phyloP scores from a whole-genome alignment of 2,113 vertebrate genomes.

The Capreolus pygargus region DNA sequence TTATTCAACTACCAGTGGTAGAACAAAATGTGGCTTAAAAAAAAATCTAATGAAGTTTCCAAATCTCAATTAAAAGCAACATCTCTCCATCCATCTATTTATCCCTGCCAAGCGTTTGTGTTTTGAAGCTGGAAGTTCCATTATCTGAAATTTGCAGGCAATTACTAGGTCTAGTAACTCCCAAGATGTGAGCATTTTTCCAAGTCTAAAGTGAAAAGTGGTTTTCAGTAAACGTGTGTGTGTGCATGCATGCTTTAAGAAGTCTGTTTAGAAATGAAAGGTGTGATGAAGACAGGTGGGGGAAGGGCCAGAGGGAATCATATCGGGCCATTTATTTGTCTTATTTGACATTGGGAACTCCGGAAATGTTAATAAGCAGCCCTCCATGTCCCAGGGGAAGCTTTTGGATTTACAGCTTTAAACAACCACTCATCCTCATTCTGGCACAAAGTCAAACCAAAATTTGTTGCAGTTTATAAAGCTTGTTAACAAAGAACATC shows the following conservation, averaged over 20 bases:
- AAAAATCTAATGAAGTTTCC: constrained; percentile 49
- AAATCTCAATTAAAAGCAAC: constrained; percentile 61
- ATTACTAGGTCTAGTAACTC: constrained; percentile 71
- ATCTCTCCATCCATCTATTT: constrained; percentile 65
- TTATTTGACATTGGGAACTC: constrained; percentile 62
- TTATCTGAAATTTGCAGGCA: constrained; percentile 76
- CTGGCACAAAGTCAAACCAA: constrained; percentile 83
- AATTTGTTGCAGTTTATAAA: constrained; percentile 85
- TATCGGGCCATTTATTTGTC: constrained; percentile 68
- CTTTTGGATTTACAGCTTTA: constrained; percentile 61
- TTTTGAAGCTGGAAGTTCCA: constrained; percentile 57
- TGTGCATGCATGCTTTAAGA: background rate
- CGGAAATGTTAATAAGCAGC: constrained; percentile 65
- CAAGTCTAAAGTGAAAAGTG: constrained; percentile 50
- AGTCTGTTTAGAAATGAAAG: background rate
- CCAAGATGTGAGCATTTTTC: constrained; percentile 61
- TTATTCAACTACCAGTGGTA: constrained; percentile 48
- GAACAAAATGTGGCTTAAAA: constrained; percentile 46
- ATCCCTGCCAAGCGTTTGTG: constrained; percentile 63
- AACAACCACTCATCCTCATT: constrained; percentile 65
- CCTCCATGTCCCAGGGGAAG: constrained; percentile 57
- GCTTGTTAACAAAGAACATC: constrained; percentile 84
- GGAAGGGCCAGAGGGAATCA: constrained; percentile 19
- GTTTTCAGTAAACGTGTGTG: constrained; percentile 4
- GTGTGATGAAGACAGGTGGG: background rate